phyloP scores from a whole-genome alignment of 2,888 invertebrate species.

The Epistrophe grossulariae region DNA sequence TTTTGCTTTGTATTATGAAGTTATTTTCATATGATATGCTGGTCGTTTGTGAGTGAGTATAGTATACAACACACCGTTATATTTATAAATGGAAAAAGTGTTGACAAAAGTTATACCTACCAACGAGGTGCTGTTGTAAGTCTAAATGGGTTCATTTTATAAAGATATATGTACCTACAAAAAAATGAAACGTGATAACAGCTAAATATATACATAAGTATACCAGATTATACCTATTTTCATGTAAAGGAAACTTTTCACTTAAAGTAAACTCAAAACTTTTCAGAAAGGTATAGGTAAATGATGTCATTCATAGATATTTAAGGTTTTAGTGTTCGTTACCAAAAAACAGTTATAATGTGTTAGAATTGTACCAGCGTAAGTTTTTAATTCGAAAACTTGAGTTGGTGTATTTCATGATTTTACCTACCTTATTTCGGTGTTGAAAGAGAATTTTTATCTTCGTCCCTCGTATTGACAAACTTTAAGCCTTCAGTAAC shows the following conservation, averaged over 20 bases:
- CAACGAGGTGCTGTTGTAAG: background rate
- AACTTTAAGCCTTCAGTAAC: no score
- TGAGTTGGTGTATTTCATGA: no score
- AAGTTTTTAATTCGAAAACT: no score
- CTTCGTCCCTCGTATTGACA: no score
- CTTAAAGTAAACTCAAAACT: background rate
- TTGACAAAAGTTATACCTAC: slow-evolving; percentile 1
- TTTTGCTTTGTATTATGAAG: slow-evolving; percentile 40
- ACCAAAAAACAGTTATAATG: no score
- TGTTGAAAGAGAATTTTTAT: no score
- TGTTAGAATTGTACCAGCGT: no score
- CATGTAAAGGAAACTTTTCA: background rate
- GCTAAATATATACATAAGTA: no score
- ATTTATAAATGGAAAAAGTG: slow-evolving; percentile 1
- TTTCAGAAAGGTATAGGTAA: background rate
- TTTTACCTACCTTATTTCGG: no score
- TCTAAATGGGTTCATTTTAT: slow-evolving; percentile 7
- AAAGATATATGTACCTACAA: background rate
- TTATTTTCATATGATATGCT: slow-evolving; percentile 40
- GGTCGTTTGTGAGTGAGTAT: background rate
- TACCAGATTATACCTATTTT: no score
- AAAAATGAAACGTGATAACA: background rate
- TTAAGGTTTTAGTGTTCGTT: no score
- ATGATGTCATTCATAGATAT: no score
- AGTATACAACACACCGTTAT: background rate